Conservation (phyloP, 2,797 vertebrate species). For the Tapera naevia region DNA sequence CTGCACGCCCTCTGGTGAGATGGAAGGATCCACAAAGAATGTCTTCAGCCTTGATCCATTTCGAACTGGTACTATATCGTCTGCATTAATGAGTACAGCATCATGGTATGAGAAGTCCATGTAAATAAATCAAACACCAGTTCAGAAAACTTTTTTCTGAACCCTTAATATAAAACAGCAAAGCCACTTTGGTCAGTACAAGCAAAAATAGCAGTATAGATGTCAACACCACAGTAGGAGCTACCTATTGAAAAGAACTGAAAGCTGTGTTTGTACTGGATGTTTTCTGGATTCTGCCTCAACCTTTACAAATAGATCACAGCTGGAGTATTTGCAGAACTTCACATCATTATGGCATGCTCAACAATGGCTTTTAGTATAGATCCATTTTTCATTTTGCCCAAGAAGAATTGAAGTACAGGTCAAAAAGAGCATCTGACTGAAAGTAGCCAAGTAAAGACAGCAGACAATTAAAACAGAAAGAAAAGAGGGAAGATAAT, state of each 20-base stretch:
- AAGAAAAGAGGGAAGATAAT: background rate
- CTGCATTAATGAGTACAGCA: background rate
- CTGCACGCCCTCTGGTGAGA: background rate
- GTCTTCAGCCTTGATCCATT: background rate
- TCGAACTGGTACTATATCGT: background rate
- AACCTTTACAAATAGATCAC: slow-evolving; percentile 16
- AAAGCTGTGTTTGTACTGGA: background rate
- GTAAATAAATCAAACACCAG: background rate
- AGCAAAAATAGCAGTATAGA: background rate
- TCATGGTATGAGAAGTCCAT: background rate
- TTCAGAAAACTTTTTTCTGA: background rate
- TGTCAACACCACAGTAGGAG: background rate
- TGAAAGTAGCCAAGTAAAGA: slow-evolving; percentile 15
- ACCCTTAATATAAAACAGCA: background rate
- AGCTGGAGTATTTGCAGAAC: slow-evolving; percentile 31
- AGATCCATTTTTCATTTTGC: background rate
- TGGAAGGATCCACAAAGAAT: background rate
- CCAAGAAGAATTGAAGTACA: slow-evolving; percentile 3
- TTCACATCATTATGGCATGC: background rate
- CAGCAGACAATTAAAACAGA: slow-evolving; percentile 30
- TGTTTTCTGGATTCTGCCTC: background rate
- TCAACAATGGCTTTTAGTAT: background rate
- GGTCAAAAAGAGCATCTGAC: slow-evolving; percentile 43
- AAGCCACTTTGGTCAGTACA: background rate
- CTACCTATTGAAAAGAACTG: background rate